A percentile compares a stretch with the other conserved stretches of the same genome.
phyloP scores from a whole-genome alignment of 2,888 invertebrate species.

The Drosophila suboccidentalis region DNA sequence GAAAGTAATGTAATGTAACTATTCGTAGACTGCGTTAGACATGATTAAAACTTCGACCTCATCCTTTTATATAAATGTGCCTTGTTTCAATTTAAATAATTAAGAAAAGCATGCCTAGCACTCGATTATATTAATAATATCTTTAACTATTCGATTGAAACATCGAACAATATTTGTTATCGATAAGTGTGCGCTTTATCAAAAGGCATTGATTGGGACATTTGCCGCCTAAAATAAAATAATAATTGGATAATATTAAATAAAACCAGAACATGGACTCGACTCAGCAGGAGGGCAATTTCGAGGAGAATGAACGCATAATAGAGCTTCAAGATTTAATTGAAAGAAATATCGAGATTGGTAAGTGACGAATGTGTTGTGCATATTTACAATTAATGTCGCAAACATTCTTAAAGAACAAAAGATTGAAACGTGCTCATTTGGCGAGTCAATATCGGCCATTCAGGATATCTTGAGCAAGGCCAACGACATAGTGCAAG shows the following conservation, averaged over 20 bases:
- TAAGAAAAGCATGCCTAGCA: not conserved
- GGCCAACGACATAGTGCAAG: conserved; percentile 74
- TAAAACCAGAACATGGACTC: conserved; percentile 15
- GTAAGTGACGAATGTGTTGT: conserved; percentile 14
- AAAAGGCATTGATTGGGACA: conserved; percentile 5
- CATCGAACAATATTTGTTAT: not conserved
- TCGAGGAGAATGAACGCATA: conserved; percentile 36
- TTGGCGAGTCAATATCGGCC: conserved; percentile 57
- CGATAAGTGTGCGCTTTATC: not conserved
- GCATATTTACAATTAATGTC: not conserved
- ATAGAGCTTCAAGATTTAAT: conserved; percentile 42
- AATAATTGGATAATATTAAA: not conserved
- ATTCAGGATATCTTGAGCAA: conserved; percentile 73
- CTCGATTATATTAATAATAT: not conserved
- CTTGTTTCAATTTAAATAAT: not conserved
- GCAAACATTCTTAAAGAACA: conserved; percentile 38
- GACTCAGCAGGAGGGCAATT: conserved; percentile 1
- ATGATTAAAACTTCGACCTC: conserved; percentile 27
- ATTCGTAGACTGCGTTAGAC: conserved; percentile 16
- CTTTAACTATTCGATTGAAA: not conserved
- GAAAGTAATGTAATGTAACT: conserved; percentile 62
- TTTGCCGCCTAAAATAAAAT: not conserved
- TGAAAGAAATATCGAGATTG: conserved; percentile 48
- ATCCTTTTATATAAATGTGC: conserved; percentile 13
- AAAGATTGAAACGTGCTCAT: conserved; percentile 51